Conservation (phyloP, 2,113 vertebrate genomes). For the Xiphias gladius region DNA sequence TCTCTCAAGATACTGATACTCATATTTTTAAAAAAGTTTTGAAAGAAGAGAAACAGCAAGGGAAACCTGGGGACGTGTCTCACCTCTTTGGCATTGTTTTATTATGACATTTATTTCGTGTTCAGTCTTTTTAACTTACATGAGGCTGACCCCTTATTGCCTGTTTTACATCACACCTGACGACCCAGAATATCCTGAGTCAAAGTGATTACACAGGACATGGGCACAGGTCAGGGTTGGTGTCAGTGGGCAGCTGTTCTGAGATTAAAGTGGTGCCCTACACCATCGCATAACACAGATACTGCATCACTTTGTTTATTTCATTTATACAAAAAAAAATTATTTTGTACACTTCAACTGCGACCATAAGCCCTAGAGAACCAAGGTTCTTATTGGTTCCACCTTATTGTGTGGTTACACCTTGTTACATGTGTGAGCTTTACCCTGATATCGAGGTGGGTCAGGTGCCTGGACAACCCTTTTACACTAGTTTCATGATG, state of each 20-base stretch:
- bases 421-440: background rate
- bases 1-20: no score
- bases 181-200: background rate
- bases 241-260: background rate
- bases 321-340: background rate
- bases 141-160: background rate
- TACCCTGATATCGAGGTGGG: background rate
- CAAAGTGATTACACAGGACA: background rate
- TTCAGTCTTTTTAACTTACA: background rate
- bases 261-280: background rate
- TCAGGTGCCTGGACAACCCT: background rate
- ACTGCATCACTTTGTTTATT: background rate
- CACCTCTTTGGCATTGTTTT: background rate
- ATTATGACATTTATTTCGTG: background rate
- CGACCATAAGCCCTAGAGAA: background rate
- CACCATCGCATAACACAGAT: background rate
- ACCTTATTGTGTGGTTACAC: background rate
- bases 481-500: constrained; percentile 21
- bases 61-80: no score
- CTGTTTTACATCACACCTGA: background rate
- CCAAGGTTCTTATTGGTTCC: background rate
- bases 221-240: background rate
- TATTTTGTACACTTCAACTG: background rate
- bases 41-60: no score
- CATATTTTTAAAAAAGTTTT: background rate